phyloP scores from a whole-genome alignment of 2,888 invertebrate genomes.

The Calameuta idolon region DNA sequence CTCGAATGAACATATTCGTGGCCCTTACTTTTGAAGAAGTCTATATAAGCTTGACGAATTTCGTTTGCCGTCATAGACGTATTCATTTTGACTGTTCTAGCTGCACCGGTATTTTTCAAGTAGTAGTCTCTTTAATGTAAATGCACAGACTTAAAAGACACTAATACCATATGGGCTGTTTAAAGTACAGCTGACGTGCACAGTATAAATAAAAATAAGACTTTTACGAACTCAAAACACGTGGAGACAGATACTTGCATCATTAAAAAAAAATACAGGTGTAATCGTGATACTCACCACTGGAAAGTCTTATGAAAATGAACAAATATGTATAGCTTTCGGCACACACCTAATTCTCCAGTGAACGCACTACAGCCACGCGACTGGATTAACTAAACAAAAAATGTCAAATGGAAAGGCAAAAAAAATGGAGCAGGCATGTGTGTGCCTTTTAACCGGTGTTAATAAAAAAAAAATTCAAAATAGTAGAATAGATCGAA shows the following conservation, averaged over 20 bases:
- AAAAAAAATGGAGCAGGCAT: constrained; percentile 10
- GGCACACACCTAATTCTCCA: not conserved
- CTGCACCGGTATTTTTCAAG: not conserved
- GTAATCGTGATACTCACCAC: not conserved
- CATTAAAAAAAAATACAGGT: not conserved
- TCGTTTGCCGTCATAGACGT: constrained; percentile 78
- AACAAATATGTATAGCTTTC: not conserved
- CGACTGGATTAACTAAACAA: not conserved
- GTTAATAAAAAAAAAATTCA: not conserved
- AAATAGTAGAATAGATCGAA: not conserved
- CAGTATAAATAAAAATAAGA: not conserved
- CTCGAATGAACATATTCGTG: constrained; percentile 98
- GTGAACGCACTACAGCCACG: not conserved
- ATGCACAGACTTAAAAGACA: not conserved
- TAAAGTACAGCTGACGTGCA: not conserved
- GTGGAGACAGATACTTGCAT: not conserved
- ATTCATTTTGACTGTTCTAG: constrained; percentile 67
- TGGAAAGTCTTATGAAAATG: not conserved
- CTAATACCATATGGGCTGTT: not conserved
- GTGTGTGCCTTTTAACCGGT: constrained; percentile 8
- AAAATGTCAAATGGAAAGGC: constrained; percentile 17
- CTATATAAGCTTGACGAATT: constrained; percentile 86
- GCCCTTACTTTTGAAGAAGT: constrained; percentile 88
- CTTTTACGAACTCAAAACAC: not conserved
- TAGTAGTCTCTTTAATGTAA: not conserved